Evolutionary conservation across 2,888 invertebrate species (phyloP).

Genomic region (Nomada lathburiana): DNA sequence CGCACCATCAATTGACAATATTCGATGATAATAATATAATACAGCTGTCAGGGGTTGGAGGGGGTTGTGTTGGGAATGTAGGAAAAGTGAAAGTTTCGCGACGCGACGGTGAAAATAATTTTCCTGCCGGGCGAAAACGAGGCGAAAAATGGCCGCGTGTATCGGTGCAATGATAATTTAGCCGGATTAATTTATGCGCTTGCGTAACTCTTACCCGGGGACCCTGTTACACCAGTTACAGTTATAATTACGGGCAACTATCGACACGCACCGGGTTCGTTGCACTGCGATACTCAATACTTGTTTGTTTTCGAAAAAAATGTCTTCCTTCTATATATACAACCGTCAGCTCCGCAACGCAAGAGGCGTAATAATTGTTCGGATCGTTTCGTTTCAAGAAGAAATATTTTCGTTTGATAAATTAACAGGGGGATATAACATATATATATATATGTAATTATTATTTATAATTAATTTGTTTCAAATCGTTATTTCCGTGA

Average conservation of each 20-base stretch:
- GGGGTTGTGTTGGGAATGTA: neutral
- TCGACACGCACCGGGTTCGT: constrained; percentile 63
- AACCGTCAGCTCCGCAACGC: too few relatives aligned
- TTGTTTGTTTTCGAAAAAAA: constrained; percentile 2
- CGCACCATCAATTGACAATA: neutral
- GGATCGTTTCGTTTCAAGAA: too few relatives aligned
- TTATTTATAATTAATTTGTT: too few relatives aligned
- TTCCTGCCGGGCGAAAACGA: constrained; percentile 16
- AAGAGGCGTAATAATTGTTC: too few relatives aligned
- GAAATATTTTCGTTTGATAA: too few relatives aligned
- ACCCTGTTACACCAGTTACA: constrained; percentile 61
- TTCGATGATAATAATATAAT: neutral
- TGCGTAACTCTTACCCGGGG: constrained; percentile 58
- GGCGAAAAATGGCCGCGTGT: constrained; percentile 46
- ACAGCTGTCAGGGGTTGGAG: too few relatives aligned
- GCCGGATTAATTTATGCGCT: constrained; percentile 63
- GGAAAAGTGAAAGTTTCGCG: neutral
- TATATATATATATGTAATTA: too few relatives aligned
- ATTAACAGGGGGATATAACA: too few relatives aligned
- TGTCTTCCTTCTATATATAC: neutral
- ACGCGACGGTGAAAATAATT: constrained; percentile 4
- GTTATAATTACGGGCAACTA: constrained; percentile 66
- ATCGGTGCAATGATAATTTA: constrained; percentile 51
- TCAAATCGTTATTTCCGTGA: too few relatives aligned
- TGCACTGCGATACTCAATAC: constrained; percentile 36